These are phyloP conservation scores for Scotopteryx bipunctaria DNA, from an alignment of 2,888 invertebrate genomes.

Conservation along the genomic window DNA sequence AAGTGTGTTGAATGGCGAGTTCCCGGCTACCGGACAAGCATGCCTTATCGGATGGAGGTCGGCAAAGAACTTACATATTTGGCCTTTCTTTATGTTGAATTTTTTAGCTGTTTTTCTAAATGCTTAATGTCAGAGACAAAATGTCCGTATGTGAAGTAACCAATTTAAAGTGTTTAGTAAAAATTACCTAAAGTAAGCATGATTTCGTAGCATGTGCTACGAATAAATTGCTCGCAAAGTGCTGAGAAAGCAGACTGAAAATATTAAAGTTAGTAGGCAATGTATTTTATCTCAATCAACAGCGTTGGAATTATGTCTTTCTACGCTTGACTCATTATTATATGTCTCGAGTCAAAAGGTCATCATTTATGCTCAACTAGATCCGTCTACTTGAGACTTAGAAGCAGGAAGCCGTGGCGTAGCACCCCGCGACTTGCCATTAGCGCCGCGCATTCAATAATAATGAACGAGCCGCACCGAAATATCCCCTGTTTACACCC, in stretches of 20 bases:
- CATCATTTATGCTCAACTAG: slow-evolving; percentile 40
- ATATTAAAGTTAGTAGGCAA: background rate
- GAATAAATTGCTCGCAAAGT: too few relatives aligned
- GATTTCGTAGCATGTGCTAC: too few relatives aligned
- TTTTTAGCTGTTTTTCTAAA: background rate
- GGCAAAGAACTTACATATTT: slow-evolving; percentile 35
- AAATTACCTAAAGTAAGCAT: too few relatives aligned
- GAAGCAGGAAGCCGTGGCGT: slow-evolving; percentile 45
- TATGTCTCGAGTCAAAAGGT: slow-evolving; percentile 30
- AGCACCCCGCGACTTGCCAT: slow-evolving; percentile 61
- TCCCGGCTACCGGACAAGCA: slow-evolving; percentile 62
- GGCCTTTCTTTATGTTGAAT: slow-evolving; percentile 16
- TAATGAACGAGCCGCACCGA: slow-evolving; percentile 82
- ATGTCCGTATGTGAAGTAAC: background rate
- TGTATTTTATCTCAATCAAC: slow-evolving; percentile 5
- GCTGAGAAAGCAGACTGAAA: too few relatives aligned
- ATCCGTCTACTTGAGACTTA: slow-evolving; percentile 33
- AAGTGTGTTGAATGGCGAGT: slow-evolving; percentile 51
- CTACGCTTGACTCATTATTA: slow-evolving; percentile 13
- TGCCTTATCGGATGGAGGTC: slow-evolving; percentile 68
- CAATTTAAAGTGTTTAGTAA: background rate
- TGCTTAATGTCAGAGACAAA: background rate
- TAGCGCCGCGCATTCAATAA: slow-evolving; percentile 82
- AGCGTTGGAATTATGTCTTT: background rate
- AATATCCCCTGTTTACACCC: slow-evolving; percentile 83